Evolutionary conservation across 2,888 invertebrate species (phyloP), one percentile per base, ranked within the genome.

Genomic region (Drosophila multiciliata): DNA sequence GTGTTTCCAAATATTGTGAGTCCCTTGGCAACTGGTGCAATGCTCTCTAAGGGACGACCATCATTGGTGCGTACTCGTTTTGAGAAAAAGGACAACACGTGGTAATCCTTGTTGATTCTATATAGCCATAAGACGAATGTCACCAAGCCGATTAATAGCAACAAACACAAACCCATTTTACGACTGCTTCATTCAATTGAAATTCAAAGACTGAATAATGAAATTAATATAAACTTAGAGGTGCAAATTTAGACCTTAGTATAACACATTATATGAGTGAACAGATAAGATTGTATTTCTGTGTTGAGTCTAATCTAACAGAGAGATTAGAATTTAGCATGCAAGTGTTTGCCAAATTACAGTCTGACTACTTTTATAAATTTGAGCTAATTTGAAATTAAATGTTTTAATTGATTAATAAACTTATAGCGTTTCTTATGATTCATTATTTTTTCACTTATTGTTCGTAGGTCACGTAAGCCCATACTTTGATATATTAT

Each of bases 1-100:
- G 73, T 77, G 61, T 91, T 91, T 9, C 79, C 92, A 64, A 92
- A 92, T 2, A 92, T 89, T 1, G 88, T 87, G 2, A 15, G 57
- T 1, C 90, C 88, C 35, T 80, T 70, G 2, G 78, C 45, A 3
- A 75, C n/a, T 0, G 90, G 82, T 0, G 71, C 88, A 7, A 86
- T 78, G 7, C 68, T 73, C 36, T 91, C 87, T 23, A 90, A 12
- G 0, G 88, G 71, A 0, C 71, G 58, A 0, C 91, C 92, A 78
- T 90, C 83, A 11, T 81, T 75, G 0, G 91, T 91, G 33, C 70
- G 85, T 0, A 91, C n/a, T n/a, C 91, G 80, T 11, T 67, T 58
- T 2, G 85, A 50, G 50, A 87, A 87, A 40, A 87, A 78, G 0
- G 87, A 45, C 32, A 87, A 49, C 3, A 87, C 70, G 52, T 62